These are phyloP conservation scores for Lasioglossum malachurum DNA, from an alignment of 2,888 invertebrate genomes.

Conservation along the genomic window DNA sequence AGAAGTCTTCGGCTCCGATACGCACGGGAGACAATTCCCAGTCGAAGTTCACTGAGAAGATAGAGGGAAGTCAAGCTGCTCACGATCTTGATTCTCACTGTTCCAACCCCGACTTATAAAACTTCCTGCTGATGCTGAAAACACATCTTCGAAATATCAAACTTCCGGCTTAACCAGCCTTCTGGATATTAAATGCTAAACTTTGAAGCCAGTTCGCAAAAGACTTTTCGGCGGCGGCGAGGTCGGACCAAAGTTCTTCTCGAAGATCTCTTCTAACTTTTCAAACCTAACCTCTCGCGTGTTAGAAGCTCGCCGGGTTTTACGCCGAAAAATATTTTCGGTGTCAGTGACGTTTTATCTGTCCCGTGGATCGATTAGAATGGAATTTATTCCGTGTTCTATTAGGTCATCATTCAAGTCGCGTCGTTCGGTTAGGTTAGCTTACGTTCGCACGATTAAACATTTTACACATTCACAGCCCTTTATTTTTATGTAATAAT, in stretches of 20 bases:
- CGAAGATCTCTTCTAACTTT: slow-evolving; percentile 7
- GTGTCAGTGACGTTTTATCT: background rate
- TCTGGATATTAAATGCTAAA: slow-evolving; percentile 15
- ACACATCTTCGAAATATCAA: slow-evolving; percentile 11
- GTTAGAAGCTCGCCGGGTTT: background rate
- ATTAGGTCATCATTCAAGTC: background rate
- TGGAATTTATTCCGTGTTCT: background rate
- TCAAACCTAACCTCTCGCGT: background rate
- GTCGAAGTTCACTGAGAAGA: background rate
- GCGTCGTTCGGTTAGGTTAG: background rate
- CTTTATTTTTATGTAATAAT: no score
- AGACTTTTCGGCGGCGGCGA: background rate
- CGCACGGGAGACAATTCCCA: background rate
- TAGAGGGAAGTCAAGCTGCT: background rate
- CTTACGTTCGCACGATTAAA: no score
- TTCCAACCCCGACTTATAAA: background rate
- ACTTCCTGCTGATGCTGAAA: slow-evolving; percentile 3
- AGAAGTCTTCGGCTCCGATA: background rate
- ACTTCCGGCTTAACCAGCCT: slow-evolving; percentile 5
- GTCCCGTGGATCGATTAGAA: background rate
- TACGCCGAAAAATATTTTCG: background rate
- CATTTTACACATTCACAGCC: background rate
- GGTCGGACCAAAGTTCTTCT: background rate
- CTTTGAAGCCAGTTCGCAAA: background rate
- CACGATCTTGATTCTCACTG: slow-evolving; percentile 3